Base-by-base conservation (phyloP, 2,113 vertebrate species). In the Podarcis raffonei region DNA sequence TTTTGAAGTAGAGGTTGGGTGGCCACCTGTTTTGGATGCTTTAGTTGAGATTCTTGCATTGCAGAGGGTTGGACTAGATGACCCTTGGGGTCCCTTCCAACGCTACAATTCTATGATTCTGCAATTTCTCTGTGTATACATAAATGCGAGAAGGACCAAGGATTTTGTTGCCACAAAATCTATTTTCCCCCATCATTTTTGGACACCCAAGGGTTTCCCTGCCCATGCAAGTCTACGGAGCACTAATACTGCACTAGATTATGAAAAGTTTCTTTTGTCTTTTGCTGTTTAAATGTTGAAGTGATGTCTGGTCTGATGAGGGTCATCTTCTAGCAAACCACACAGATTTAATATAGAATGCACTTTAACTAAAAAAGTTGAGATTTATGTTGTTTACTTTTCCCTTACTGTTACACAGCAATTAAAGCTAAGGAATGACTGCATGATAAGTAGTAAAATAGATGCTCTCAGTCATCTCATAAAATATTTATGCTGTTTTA, bases 401-500 rank as follows among this genome's bases (percentile, higher is more conserved):
- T 93, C 91, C 91, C 94, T 94, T 95, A 94, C 95, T 85, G 32
- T 97, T 94, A 94, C 69, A 87, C 91, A 90, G 92, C 89, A 95
- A 96, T 97, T 96, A 97, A 97, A 97, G 89, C 81, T 92, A 94
- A 96, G 92, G 68, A 94, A 93, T 93, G 93, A 93, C 90, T 95
- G 12, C 85, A 91, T 93, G 94, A 83, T 96, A 95, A 96, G 96
- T 94, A 94, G 86, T 94, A 96, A 95, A 94, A 85, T 89, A 84
- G 95, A 96, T 96, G 93, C 95, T 96, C 95, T 96, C 92, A 95
- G 87, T 93, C 89, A 93, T 91, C 94, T 97, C 95, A 97, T 97
- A 93, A 97, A 97, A 97, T 94, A 96, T 97, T 95, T 89, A 97
- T 97, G 91, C 68, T 94, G 89, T 96, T 96, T 97, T 96, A 95